Percentiles rank a stretch among this genome's conserved stretches.
These are phyloP conservation scores for Xestia xanthographa DNA, from an alignment of 2,888 invertebrate species.

Conservation along the genomic window DNA sequence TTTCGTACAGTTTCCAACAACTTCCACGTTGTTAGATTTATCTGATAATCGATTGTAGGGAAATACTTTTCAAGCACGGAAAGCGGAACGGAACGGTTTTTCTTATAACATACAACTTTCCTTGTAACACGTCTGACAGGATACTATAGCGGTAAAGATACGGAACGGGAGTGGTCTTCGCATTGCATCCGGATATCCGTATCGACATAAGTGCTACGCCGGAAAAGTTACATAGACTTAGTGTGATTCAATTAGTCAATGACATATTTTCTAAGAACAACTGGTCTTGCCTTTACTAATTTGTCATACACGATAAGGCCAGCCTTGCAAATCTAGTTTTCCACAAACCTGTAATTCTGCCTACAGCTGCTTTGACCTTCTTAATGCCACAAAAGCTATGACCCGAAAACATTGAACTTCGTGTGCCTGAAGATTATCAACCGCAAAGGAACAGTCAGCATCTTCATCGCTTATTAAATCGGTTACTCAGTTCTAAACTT, in stretches of 20 bases:
- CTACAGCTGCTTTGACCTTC: slow-evolving; percentile 1
- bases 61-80: slow-evolving; percentile 38
- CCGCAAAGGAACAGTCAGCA: neutral
- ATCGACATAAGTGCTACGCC: neutral
- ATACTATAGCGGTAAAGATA: slow-evolving; percentile 31
- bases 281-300: neutral
- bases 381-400: neutral
- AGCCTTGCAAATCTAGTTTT: neutral
- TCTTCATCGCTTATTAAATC: neutral
- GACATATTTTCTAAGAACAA: slow-evolving; percentile 1
- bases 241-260: slow-evolving; percentile 16
- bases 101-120: slow-evolving; percentile 53
- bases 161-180: slow-evolving; percentile 48
- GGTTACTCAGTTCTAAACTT: neutral
- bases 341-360: neutral
- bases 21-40: slow-evolving; percentile 14
- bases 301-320: neutral
- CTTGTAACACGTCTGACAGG: slow-evolving; percentile 46
- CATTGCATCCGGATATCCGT: slow-evolving; percentile 42
- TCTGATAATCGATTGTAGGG: slow-evolving; percentile 24
- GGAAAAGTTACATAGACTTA: slow-evolving; percentile 8
- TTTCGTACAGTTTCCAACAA: neutral
- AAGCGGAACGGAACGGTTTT: slow-evolving; percentile 32
- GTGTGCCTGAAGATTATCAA: slow-evolving; percentile 3
- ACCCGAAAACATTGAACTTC: slow-evolving; percentile 12